Evolutionary conservation across 2,113 vertebrate genomes (phyloP).

Genomic region (Clarias gariepinus): DNA sequence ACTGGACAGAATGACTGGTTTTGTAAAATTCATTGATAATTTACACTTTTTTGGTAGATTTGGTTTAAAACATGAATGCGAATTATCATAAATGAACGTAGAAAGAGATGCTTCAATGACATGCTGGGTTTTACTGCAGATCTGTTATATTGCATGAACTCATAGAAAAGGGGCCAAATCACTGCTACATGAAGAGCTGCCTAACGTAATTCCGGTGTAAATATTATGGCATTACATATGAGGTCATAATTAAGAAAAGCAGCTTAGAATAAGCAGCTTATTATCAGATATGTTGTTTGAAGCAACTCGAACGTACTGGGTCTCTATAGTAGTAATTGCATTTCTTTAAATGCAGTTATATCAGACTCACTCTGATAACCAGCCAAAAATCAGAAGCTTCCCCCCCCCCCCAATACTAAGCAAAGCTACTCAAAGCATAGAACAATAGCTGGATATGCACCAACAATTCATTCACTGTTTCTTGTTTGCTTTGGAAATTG

Average conservation of each 20-base stretch:
- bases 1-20: neutral
- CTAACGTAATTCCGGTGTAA: neutral
- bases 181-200: slow-evolving; percentile 38
- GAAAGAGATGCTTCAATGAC: slow-evolving; percentile 8
- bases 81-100: slow-evolving; percentile 2
- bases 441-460: neutral
- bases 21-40: slow-evolving; percentile 18
- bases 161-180: slow-evolving; percentile 19
- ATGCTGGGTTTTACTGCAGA: slow-evolving; percentile 1
- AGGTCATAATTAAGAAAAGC: slow-evolving; percentile 6
- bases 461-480: slow-evolving; percentile 5
- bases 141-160: slow-evolving; percentile 13
- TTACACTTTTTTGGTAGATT: neutral
- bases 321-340: neutral
- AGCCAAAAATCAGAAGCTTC: neutral
- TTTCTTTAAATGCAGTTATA: neutral
- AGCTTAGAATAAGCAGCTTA: neutral
- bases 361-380: neutral
- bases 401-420: neutral
- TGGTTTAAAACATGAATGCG: neutral
- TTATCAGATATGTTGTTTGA: neutral
- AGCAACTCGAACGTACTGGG: neutral
- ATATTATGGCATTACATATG: neutral
- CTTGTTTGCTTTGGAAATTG: neutral
- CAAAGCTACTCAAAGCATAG: neutral